A percentile compares a stretch with the other conserved stretches of the same genome.
phyloP scores from a whole-genome alignment of 2,113 vertebrate species.

The Pteruthius melanotis region DNA sequence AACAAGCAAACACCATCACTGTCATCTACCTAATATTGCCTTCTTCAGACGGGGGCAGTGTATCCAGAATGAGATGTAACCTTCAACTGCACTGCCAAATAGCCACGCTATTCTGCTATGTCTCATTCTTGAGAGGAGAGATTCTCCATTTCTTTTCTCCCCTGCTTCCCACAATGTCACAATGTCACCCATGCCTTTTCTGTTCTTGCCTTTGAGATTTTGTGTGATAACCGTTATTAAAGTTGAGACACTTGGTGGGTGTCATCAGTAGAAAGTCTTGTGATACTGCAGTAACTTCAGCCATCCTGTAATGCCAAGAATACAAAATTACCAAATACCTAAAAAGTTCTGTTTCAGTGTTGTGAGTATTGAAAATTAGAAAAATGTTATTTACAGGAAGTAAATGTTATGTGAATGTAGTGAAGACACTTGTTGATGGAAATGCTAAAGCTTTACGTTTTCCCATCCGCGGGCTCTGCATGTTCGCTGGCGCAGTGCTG shows the following conservation, averaged over 20 bases:
- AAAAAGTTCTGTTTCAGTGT: not conserved
- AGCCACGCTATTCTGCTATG: fast-evolving
- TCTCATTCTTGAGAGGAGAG: not conserved
- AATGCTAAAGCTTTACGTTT: not conserved
- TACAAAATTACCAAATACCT: not conserved
- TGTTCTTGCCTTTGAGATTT: not conserved
- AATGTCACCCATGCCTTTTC: not conserved
- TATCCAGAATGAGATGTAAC: not conserved
- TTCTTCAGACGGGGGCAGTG: not conserved
- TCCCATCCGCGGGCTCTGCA: fast-evolving
- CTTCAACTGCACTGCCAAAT: not conserved
- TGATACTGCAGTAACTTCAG: not conserved
- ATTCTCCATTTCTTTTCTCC: not conserved
- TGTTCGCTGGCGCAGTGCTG: fast-evolving
- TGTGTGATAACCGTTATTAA: not conserved
- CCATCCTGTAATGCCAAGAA: not conserved
- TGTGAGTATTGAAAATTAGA: not conserved
- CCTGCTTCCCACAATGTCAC: fast-evolving
- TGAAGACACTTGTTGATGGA: not conserved
- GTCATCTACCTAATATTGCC: not conserved
- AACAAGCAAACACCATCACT: not conserved
- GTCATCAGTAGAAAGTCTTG: not conserved
- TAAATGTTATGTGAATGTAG: not conserved
- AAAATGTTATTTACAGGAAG: not conserved
- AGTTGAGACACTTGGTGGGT: not conserved